Percentiles rank a stretch among this genome's conserved stretches.
These are phyloP conservation scores for Hyperoplus immaculatus DNA, from an alignment of 2,797 vertebrate genomes.

Conservation along the genomic window DNA sequence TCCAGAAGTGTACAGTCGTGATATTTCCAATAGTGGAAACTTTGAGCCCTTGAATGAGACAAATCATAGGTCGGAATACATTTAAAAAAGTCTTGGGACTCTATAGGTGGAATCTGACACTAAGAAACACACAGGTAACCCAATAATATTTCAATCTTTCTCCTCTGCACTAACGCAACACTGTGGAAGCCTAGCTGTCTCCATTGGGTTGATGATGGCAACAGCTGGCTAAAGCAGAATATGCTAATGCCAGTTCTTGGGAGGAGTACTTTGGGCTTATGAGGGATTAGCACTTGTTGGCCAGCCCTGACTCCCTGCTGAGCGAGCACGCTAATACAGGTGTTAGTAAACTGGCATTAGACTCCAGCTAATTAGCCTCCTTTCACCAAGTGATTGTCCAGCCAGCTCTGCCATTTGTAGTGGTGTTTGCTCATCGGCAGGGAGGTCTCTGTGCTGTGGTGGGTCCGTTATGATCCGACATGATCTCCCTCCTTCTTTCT, in stretches of 20 bases:
- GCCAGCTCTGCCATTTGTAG: constrained; percentile 88
- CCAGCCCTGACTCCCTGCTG: constrained; percentile 88
- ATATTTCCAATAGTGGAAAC: too few species aligned
- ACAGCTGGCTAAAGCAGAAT: constrained; percentile 91
- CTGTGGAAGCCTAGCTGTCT: constrained; percentile 77
- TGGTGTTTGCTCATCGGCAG: constrained; percentile 86
- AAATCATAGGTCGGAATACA: neutral
- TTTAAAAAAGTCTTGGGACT: neutral
- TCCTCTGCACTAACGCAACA: constrained; percentile 46
- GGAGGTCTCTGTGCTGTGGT: constrained; percentile 91
- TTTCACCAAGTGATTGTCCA: constrained; percentile 88
- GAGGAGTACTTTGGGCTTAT: constrained; percentile 89
- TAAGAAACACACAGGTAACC: constrained; percentile 17
- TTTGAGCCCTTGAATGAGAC: neutral
- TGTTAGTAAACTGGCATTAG: constrained; percentile 95
- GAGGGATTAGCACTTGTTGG: constrained; percentile 93
- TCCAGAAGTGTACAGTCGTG: neutral
- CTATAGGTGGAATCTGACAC: neutral
- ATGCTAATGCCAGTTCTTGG: constrained; percentile 90
- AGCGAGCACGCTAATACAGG: constrained; percentile 93
- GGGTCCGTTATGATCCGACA: constrained; percentile 87
- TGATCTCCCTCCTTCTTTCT: constrained; percentile 72
- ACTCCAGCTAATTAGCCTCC: constrained; percentile 88
- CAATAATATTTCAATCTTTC: neutral
- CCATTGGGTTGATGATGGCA: constrained; percentile 87